Evolutionary conservation across 2,797 vertebrate species (phyloP).

Genomic region (Sebastes ruberrimus): DNA sequence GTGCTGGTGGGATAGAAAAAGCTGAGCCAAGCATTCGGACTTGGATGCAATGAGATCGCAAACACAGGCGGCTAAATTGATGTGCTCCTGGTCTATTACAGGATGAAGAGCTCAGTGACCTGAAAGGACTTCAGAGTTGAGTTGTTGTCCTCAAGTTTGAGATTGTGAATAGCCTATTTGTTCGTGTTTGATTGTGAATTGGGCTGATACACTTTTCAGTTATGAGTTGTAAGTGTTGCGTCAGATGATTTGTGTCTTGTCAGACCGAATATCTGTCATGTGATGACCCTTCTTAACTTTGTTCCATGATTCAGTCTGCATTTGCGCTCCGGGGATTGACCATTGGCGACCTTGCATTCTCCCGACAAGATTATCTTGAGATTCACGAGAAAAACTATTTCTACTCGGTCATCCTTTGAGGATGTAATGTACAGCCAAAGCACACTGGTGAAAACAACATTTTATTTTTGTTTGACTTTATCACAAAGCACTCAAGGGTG

Average conservation of each 20-base stretch:
- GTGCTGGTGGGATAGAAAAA: neutral
- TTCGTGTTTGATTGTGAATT: neutral
- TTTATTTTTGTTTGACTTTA: neutral
- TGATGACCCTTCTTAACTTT: constrained; percentile 14
- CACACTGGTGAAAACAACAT: neutral
- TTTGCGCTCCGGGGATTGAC: constrained; percentile 17
- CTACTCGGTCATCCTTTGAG: neutral
- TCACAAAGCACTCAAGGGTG: neutral
- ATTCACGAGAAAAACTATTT: neutral
- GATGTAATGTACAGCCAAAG: neutral
- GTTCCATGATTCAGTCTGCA: constrained; percentile 2
- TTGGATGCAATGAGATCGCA: neutral
- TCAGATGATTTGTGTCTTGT: neutral
- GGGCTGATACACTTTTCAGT: neutral
- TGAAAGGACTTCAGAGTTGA: neutral
- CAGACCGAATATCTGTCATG: neutral
- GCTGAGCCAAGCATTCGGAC: neutral
- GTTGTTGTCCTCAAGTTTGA: neutral
- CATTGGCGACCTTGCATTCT: neutral
- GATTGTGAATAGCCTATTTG: neutral
- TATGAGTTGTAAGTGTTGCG: neutral
- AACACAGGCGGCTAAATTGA: neutral
- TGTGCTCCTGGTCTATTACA: neutral
- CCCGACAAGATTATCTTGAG: constrained; percentile 15
- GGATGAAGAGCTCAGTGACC: constrained; percentile 34